phyloP scores from a whole-genome alignment of 2,888 invertebrate genomes.

The Scaptodrosophila latifasciaeformis region DNA sequence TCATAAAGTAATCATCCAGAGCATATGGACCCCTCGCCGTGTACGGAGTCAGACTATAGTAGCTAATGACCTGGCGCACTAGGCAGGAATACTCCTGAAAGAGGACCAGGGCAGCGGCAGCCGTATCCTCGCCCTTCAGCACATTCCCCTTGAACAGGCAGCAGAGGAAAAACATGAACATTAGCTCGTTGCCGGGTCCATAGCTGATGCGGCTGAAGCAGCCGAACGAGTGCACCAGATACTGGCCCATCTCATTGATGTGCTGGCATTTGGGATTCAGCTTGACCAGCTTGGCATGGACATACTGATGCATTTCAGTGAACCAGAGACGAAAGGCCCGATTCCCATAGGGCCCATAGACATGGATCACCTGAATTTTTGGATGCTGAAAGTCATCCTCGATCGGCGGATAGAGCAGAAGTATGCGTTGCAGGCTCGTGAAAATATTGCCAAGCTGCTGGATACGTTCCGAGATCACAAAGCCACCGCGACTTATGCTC shows the following conservation, averaged over 20 bases:
- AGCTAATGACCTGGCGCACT: constrained; percentile 88
- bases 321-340: constrained; percentile 91
- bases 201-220: constrained; percentile 97
- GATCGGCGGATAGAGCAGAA: constrained; percentile 78
- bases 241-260: constrained; percentile 87
- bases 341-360: no score
- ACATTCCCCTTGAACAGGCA: constrained; percentile 92
- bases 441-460: constrained; percentile 81
- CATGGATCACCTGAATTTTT: no score
- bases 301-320: constrained; percentile 80
- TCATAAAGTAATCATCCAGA: constrained; percentile 97
- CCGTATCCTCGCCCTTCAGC: constrained; percentile 83
- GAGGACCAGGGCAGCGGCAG: constrained; percentile 80
- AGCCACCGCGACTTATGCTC: constrained; percentile 79
- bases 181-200: constrained; percentile 98
- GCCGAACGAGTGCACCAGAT: constrained; percentile 94
- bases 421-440: constrained; percentile 81
- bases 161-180: constrained; percentile 95
- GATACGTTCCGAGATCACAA: constrained; percentile 77
- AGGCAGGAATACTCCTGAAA: constrained; percentile 85
- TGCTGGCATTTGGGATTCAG: constrained; percentile 78
- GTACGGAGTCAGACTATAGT: constrained; percentile 97
- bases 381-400: no score
- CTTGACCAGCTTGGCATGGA: constrained; percentile 79
- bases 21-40: constrained; percentile 99